Evolutionary conservation across 92 coral and sea anemone species (phyloP).

Genomic region (Phymanthus crucifer): DNA sequence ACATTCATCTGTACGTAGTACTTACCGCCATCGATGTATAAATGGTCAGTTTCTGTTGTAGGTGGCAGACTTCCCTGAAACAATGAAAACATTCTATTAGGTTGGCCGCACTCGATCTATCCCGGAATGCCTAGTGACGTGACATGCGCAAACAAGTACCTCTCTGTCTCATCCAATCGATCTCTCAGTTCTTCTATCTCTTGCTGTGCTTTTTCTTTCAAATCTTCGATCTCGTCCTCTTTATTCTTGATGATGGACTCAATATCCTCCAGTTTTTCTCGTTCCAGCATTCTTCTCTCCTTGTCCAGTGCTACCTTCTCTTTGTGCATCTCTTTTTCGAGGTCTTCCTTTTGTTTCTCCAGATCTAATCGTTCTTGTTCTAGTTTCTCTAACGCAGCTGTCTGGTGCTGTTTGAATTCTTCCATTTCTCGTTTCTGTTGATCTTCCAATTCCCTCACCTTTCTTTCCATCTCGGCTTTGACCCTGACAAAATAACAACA

Average conservation of each 20-base stretch:
- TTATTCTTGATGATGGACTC: constrained; percentile 82
- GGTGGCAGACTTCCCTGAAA: constrained; percentile 79
- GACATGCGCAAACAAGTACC: constrained; percentile 38
- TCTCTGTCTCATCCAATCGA: constrained; percentile 86
- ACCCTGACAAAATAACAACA: constrained; percentile 39
- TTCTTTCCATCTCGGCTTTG: constrained; percentile 75
- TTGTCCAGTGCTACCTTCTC: constrained; percentile 80
- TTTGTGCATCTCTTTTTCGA: constrained; percentile 74
- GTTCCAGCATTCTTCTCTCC: constrained; percentile 79
- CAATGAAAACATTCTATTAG: not conserved
- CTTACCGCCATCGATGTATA: constrained; percentile 80
- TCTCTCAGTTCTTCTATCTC: constrained; percentile 91
- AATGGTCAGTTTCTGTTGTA: constrained; percentile 80
- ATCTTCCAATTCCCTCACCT: constrained; percentile 70
- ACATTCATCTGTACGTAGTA: not conserved
- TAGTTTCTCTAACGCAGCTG: constrained; percentile 56
- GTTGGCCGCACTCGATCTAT: not conserved
- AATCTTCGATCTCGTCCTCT: constrained; percentile 79
- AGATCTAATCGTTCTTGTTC: constrained; percentile 77
- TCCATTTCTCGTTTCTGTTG: constrained; percentile 68
- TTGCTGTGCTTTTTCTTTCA: constrained; percentile 91
- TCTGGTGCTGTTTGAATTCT: constrained; percentile 70
- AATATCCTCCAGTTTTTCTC: constrained; percentile 90
- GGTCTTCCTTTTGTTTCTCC: constrained; percentile 77
- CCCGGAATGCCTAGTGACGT: not conserved